Conservation (phyloP, 2,797 vertebrate species). For the Callimico goeldii region DNA sequence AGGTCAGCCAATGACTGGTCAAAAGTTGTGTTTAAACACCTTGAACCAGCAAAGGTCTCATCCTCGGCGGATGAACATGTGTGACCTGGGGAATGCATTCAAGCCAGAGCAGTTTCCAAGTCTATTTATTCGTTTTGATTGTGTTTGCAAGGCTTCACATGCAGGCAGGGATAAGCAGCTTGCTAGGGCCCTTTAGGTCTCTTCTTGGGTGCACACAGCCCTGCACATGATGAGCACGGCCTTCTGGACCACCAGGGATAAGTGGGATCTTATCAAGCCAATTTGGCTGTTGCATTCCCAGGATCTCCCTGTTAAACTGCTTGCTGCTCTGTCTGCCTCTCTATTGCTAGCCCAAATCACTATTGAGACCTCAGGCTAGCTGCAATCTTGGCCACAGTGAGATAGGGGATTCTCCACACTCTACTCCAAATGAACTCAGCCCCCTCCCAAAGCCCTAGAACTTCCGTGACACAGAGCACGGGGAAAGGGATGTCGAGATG, state of each 20-base stretch:
- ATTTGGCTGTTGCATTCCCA: neutral
- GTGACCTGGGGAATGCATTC: neutral
- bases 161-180: neutral
- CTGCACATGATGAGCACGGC: neutral
- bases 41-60: neutral
- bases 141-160: slow-evolving; percentile 10
- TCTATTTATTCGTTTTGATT: neutral
- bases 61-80: neutral
- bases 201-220: neutral
- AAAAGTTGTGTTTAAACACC: neutral
- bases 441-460: neutral
- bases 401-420: neutral
- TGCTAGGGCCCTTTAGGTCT: neutral
- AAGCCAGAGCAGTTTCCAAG: neutral
- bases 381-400: neutral
- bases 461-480: neutral
- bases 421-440: neutral
- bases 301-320: neutral
- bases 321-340: neutral
- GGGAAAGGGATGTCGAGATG: neutral
- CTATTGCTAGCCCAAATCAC: neutral
- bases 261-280: neutral
- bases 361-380: neutral
- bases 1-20: neutral
- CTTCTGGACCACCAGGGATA: neutral